phyloP scores from a whole-genome alignment of 30 jellyfish, hydroid and myxozoan species.

The Turritopsis dohrnii region DNA sequence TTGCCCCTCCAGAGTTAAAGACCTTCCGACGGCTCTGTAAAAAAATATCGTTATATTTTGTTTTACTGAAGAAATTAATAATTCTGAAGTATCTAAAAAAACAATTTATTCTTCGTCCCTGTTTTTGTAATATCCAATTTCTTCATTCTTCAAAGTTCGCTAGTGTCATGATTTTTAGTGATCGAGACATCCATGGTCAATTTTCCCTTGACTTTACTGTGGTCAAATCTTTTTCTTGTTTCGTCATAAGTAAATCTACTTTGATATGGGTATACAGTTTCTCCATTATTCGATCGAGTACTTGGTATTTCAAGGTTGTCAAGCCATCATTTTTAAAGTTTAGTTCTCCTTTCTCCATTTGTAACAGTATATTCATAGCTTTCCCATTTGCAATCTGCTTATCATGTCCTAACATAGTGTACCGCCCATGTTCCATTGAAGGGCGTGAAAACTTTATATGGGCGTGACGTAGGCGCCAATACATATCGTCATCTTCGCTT shows the following conservation, averaged over 20 bases:
- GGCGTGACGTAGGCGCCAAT: slow-evolving; percentile 22
- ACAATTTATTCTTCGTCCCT: too few relatives aligned
- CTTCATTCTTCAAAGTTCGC: too few relatives aligned
- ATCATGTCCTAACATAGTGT: slow-evolving; percentile 39
- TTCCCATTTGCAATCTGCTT: slow-evolving; percentile 21
- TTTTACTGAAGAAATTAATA: too few relatives aligned
- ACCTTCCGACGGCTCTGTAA: too few relatives aligned
- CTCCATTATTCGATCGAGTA: background rate
- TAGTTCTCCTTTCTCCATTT: slow-evolving; percentile 2
- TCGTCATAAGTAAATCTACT: slow-evolving; percentile 47
- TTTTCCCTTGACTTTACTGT: background rate
- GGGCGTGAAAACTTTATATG: slow-evolving; percentile 32
- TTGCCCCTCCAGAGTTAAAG: too few relatives aligned
- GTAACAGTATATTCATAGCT: slow-evolving; percentile 23
- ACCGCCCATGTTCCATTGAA: slow-evolving; percentile 45
- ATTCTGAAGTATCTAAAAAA: too few relatives aligned
- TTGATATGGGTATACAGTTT: slow-evolving; percentile 35
- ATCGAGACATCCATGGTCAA: background rate
- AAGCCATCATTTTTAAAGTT: slow-evolving; percentile 40
- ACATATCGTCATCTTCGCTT: slow-evolving; percentile 66
- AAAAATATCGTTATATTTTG: too few relatives aligned
- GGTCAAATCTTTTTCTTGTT: slow-evolving; percentile 38
- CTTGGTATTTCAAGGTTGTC: slow-evolving; percentile 33
- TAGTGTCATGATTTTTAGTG: too few relatives aligned
- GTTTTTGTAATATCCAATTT: too few relatives aligned